Evolutionary conservation across 2,797 vertebrate genomes (phyloP).

Genomic region (Tokudaia muenninki): DNA sequence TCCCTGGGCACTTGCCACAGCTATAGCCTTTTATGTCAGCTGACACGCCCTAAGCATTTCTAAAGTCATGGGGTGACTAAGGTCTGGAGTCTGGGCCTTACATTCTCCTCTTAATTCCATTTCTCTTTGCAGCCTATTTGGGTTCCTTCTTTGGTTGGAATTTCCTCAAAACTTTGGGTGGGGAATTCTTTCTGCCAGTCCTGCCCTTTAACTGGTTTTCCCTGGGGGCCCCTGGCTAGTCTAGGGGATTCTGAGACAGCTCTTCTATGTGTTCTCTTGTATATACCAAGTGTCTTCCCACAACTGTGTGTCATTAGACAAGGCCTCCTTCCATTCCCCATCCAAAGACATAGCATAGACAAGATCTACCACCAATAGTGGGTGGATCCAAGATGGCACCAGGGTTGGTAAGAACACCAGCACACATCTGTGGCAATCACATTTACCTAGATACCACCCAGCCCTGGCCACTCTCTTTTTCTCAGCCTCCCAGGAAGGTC

Average conservation of each 20-base stretch:
- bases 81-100: background rate
- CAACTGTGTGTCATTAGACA: background rate
- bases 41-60: too few relatives aligned
- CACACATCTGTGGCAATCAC: background rate
- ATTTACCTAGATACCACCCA: background rate
- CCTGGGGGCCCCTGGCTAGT: too few relatives aligned
- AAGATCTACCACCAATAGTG: background rate
- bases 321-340: background rate
- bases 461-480: background rate
- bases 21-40: background rate
- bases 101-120: background rate
- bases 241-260: background rate
- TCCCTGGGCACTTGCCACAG: background rate
- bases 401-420: background rate
- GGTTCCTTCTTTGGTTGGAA: constrained; percentile 11
- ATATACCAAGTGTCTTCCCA: background rate
- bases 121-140: background rate
- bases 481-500: background rate
- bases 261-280: background rate
- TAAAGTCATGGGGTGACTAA: background rate
- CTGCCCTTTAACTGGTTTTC: background rate
- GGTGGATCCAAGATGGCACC: background rate
- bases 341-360: background rate
- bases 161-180: background rate
- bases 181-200: background rate